These are phyloP conservation scores for Caranx melampygus DNA, from an alignment of 2,113 vertebrate genomes.

Conservation along the genomic window DNA sequence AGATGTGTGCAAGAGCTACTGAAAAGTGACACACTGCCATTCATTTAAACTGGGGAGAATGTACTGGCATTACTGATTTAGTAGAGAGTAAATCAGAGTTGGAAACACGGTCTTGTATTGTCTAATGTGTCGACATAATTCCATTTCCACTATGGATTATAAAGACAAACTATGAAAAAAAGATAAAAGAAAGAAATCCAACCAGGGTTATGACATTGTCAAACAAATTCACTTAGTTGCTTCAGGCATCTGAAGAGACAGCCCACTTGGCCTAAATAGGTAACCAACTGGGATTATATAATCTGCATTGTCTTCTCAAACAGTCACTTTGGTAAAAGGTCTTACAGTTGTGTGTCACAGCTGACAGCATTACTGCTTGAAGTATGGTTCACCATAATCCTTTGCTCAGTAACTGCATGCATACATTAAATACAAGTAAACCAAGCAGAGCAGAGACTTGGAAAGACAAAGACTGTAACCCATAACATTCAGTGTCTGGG, in stretches of 20 bases:
- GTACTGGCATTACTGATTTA: neutral
- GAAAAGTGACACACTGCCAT: neutral
- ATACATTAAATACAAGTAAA: neutral
- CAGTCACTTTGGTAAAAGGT: constrained; percentile 19
- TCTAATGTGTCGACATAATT: neutral
- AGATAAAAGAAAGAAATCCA: neutral
- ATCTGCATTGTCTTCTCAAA: constrained; percentile 27
- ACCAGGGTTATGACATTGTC: constrained; percentile 20
- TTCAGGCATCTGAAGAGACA: constrained; percentile 2
- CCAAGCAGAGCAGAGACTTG: neutral
- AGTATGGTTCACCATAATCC: neutral
- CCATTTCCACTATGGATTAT: neutral
- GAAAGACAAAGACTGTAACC: neutral
- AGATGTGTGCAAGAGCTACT: neutral
- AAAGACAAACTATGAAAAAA: neutral
- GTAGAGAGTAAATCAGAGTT: neutral
- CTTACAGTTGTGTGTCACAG: neutral
- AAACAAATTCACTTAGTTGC: neutral
- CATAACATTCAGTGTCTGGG: neutral
- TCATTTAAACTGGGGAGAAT: neutral
- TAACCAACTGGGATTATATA: neutral
- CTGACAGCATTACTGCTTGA: neutral
- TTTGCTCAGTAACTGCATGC: neutral
- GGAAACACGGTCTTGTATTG: neutral
- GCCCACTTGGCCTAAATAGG: constrained; percentile 14